Base-by-base conservation (phyloP, 2,888 invertebrate species). In the Noctua fimbriata region DNA sequence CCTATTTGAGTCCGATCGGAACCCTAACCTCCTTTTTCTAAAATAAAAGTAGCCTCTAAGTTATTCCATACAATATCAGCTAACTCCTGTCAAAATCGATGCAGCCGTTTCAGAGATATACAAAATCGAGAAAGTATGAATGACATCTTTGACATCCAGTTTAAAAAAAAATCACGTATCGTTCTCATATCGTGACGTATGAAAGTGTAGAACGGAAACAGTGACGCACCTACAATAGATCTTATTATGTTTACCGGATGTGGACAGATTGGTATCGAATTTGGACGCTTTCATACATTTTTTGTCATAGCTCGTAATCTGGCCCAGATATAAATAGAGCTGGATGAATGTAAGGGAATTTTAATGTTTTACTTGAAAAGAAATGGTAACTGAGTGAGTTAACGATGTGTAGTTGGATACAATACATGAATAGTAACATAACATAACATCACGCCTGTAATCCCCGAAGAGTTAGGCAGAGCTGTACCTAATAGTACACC, bases 181-280 rank as follows among this genome's bases (percentile, higher is more conserved):
- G 16, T 24, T 16, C 1, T 18, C 52, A 55, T 55, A 55, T 21
- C 73, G 55, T 83, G 65, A 21, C 79, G 79, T 72, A 74, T 52
- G 41, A 44, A 32, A 66, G 47, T 67, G 71, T 60, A 49, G 12
- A 83, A 83, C 65, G 88, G 79, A 88, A 83, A 87, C 87, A 58
- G 60, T 47, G n/a, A 18, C 9, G n/a, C n/a, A 9, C 14, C 14
- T 44, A 71, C 55, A 73, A 79, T 73, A 66, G 65, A 69, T 81
- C 70, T 55, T 76, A 78, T 86, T 82, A 76, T 81, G 78, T 84
- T 78, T 85, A 85, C 87, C 87, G 90, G 90, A 90, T 83, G 86
- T 80, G 73, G 32, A 70, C 74, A 73, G 89, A 90, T 88, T 70
- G 52, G 74, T 74, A 90, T 90, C 89, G 67, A 73, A 66, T 83